phyloP scores from a whole-genome alignment of 2,888 invertebrate species.

The Harmothoe impar region DNA sequence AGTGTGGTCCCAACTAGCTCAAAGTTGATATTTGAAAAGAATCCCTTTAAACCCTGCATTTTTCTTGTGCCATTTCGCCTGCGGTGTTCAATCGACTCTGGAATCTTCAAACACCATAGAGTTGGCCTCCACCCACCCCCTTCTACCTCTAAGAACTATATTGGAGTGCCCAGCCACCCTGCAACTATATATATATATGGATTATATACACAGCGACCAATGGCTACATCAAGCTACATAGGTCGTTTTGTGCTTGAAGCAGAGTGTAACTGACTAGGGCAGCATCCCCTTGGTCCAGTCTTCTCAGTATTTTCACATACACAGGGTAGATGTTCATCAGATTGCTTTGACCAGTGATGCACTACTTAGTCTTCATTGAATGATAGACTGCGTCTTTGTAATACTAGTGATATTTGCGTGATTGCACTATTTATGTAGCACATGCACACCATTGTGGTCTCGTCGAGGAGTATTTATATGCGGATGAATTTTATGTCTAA shows the following conservation, averaged over 20 bases:
- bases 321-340: background rate
- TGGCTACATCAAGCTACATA: background rate
- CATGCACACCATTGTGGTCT: slow-evolving; percentile 4
- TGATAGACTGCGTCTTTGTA: background rate
- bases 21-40: too few relatives aligned
- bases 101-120: background rate
- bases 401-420: slow-evolving; percentile 1
- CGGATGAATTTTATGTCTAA: too few relatives aligned
- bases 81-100: too few relatives aligned
- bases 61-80: background rate
- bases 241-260: background rate
- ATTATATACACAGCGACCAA: background rate
- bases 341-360: background rate
- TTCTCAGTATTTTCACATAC: background rate
- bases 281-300: background rate
- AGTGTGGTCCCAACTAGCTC: too few relatives aligned
- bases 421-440: slow-evolving; percentile 29
- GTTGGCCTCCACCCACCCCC: background rate
- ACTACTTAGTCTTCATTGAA: slow-evolving; percentile 11
- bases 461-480: background rate
- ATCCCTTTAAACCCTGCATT: too few relatives aligned
- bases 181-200: background rate
- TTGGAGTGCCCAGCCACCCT: background rate
- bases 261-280: background rate
- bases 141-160: background rate